A percentile compares a stretch with the other conserved stretches of the same genome.
Conservation (phyloP, 2,797 vertebrate species). For the Anomalospiza imberbis region DNA sequence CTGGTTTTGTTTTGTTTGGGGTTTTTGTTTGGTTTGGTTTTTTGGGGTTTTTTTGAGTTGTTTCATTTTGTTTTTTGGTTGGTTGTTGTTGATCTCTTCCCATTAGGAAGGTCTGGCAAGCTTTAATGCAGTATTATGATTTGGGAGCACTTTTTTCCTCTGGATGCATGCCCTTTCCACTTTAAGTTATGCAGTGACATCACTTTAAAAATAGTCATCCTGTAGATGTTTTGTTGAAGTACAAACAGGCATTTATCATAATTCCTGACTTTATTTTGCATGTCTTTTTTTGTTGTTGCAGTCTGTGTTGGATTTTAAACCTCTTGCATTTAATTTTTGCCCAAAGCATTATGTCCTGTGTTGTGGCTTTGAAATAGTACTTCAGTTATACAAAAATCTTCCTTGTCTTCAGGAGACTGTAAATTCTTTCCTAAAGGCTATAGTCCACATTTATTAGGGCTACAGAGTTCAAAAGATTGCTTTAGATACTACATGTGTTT, state of each 20-base stretch:
- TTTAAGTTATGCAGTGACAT: not conserved
- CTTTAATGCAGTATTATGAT: not conserved
- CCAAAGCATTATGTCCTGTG: not conserved
- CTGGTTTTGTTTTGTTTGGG: not conserved
- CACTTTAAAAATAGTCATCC: not conserved
- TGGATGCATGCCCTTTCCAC: not conserved
- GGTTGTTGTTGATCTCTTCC: not conserved
- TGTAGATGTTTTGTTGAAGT: not conserved
- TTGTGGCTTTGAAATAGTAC: not conserved
- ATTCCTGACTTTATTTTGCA: not conserved
- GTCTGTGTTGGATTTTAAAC: not conserved
- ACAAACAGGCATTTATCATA: not conserved
- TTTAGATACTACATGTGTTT: not conserved
- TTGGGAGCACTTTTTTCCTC: not conserved
- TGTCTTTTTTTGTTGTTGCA: not conserved
- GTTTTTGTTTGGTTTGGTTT: not conserved
- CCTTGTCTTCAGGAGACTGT: not conserved
- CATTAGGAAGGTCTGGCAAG: not conserved
- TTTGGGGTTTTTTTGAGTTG: not conserved
- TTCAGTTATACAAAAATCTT: not conserved
- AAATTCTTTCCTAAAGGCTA: not conserved
- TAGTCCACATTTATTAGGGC: not conserved
- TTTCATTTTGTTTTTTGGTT: not conserved
- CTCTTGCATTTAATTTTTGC: not conserved
- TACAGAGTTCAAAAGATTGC: not conserved